Base-by-base conservation (phyloP, 1,140 invertebrate genomes). In the Drosophila nebulosa region DNA sequence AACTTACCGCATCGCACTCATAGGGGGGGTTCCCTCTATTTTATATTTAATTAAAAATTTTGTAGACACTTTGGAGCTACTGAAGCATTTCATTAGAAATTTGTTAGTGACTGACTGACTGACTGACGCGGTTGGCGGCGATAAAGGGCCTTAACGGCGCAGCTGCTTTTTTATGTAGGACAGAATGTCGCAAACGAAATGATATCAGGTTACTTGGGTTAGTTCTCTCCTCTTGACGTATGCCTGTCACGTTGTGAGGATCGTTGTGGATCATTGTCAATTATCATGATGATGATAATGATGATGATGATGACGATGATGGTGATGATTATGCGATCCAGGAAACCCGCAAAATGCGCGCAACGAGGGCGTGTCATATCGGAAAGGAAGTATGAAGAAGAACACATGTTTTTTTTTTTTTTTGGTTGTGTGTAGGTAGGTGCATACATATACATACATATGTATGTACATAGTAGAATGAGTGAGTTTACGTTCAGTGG, bases 291-390 rank as follows among this genome's bases (percentile, higher is more conserved):
- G 50, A 39, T 16, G 14, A 39, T 39, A 14, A 21, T 21, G 14
- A 46, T 46, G 39, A 46, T 18, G 39, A 46, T 46, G 39, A 21
- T 18, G 39, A 42, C 14, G n/a, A 14, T n/a, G n/a, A 36, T 10
- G 16, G 6, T 46, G 39, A 46, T 46, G 39, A 46, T 46, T 46
- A 35, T 53, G 42, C n/a, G 24, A 55, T 52, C 35, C 57, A 55
- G 74, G 83, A 88, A 86, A 76, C 83, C 83, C 67, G 64, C 81
- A 67, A 85, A 85, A 86, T 85, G 80, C 55, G 64, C 46, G 27
- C 58, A 36, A 67, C 55, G 50, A 57, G 74, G 70, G 70, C 65
- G 64, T 73, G 69, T 14, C 64, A 16, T 22, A 36, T 16, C 27
- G 16, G 16, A 50, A 64, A 79, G 66, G 77, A 79, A 55, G 71